These are phyloP conservation scores for Brachypalpus laphriformis DNA, from an alignment of 2,888 invertebrate species.

Conservation along the genomic window DNA sequence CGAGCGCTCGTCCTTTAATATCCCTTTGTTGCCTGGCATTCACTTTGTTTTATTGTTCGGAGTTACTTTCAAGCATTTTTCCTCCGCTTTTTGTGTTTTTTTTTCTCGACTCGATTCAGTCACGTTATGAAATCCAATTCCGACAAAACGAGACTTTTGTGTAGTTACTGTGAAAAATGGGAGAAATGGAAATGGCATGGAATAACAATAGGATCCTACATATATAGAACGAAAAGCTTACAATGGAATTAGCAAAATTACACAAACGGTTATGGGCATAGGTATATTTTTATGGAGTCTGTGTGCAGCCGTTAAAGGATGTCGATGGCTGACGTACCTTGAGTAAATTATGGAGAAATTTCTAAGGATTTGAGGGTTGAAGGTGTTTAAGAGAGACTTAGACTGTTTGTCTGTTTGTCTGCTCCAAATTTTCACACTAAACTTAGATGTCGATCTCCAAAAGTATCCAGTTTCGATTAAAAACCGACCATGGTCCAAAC, in stretches of 20 bases:
- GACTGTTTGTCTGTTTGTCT: too few relatives aligned
- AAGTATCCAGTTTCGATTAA: too few relatives aligned
- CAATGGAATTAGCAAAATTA: slow-evolving; percentile 62
- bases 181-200: not conserved
- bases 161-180: slow-evolving; percentile 60
- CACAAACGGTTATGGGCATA: slow-evolving; percentile 32
- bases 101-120: slow-evolving; percentile 50
- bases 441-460: too few relatives aligned
- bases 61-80: slow-evolving; percentile 63
- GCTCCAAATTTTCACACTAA: too few relatives aligned
- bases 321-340: too few relatives aligned
- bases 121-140: slow-evolving; percentile 45
- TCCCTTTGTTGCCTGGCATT: slow-evolving; percentile 64
- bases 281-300: not conserved
- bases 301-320: not conserved
- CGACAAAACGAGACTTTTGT: slow-evolving; percentile 47
- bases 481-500: too few relatives aligned
- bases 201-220: not conserved
- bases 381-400: too few relatives aligned
- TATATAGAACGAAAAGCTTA: slow-evolving; percentile 29
- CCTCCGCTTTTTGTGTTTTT: not conserved
- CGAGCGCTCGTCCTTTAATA: slow-evolving; percentile 30
- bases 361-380: too few relatives aligned
- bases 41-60: slow-evolving; percentile 69
- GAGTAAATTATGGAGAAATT: too few relatives aligned